Conservation (phyloP, 1,140 invertebrate species). For the Brachionus paranguensis region DNA sequence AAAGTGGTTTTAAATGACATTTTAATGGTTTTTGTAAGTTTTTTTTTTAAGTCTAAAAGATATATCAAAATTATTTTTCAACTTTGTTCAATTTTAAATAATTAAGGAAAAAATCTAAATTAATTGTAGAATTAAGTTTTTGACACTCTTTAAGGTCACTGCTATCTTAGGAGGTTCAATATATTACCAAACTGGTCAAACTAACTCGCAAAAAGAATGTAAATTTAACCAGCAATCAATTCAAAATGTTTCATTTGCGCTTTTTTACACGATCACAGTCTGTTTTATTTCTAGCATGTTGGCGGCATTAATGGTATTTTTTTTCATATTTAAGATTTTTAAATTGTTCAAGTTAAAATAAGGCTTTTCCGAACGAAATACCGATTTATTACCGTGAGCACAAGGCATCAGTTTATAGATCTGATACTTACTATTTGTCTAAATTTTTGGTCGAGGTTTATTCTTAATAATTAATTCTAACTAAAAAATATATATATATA, state of each 20-base stretch:
- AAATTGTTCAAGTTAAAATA: neutral
- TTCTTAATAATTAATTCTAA: too few species aligned
- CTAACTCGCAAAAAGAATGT: neutral
- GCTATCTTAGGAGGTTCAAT: slow-evolving; percentile 19
- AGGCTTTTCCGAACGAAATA: slow-evolving; percentile 36
- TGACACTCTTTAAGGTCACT: neutral
- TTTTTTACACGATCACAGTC: slow-evolving; percentile 26
- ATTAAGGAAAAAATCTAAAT: too few species aligned
- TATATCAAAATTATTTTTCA: too few species aligned
- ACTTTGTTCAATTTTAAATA: too few species aligned
- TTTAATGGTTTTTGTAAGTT: slow-evolving; percentile 12
- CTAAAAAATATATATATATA: neutral
- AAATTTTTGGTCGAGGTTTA: slow-evolving; percentile 28
- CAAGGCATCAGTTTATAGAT: slow-evolving; percentile 1
- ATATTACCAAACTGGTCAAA: neutral
- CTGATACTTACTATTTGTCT: slow-evolving; percentile 30
- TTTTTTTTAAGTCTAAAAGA: too few species aligned
- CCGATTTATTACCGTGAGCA: slow-evolving; percentile 13
- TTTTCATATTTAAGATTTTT: neutral
- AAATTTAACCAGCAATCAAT: neutral
- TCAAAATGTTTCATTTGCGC: neutral
- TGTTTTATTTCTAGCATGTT: slow-evolving; percentile 22
- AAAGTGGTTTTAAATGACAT: slow-evolving; percentile 25
- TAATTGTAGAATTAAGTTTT: too few species aligned
- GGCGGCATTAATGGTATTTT: slow-evolving; percentile 18